Base-by-base conservation (phyloP, 1,140 invertebrate genomes). In the Brachionus rubens region DNA sequence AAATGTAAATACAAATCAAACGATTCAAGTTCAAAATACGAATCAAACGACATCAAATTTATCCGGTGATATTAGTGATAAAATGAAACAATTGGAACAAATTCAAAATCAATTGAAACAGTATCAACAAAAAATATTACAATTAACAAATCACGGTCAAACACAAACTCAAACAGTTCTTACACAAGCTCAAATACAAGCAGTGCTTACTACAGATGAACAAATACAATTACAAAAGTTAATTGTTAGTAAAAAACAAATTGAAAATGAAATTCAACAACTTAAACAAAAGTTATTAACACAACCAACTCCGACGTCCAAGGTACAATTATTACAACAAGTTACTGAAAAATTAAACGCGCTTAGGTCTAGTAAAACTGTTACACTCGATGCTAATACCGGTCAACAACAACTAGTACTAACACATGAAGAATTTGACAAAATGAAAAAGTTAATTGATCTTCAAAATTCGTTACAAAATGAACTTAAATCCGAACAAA, bases 61-160 rank as follows among this genome's bases (percentile, higher is more conserved):
- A 14, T 19, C 30, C 33, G 28, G 30, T 48, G 68, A 72, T 12
- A 48, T 72, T 2, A 50, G 19, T n/a, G 47, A 72, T n/a, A 72
- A 72, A 72, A 72, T 72, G 68, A 72, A 72, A 41, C 47, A 50
- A 72, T 36, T 72, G 6, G 68, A 72, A 50, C 68, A 50, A 72
- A 72, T 72, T 50, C 68, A 72, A 46, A 24, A n/a, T 14, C 68
- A 72, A 36, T 36, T 72, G 21, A 72, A 72, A 54, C 43, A 33
- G 12, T 54, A 24, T 72, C 68, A 72, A 28, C 30, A 33, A 30
- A 72, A 72, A 54, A 33, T 72, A 10, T 1, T 65, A 0, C 16
- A 43, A 9, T 19, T 26, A 3, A 65, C 59, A 10, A 9, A 41
- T 41, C 46, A 72, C 3, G 24, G 68, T 2, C 28, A 54, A 19